Conservation (phyloP, 2,797 vertebrate species). For the Catamblyrhynchus diadema region DNA sequence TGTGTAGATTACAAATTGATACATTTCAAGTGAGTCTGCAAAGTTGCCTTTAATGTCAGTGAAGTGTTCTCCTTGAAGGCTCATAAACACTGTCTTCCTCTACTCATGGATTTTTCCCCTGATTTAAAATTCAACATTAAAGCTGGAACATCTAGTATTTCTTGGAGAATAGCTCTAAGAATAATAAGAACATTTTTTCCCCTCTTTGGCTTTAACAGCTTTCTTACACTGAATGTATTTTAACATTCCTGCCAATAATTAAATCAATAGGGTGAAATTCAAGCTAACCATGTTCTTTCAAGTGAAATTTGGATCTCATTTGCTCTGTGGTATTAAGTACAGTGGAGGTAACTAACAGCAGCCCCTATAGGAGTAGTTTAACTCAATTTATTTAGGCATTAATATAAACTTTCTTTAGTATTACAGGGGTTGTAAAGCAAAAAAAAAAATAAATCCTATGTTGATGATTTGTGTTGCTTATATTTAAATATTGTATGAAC, state of each 20-base stretch:
- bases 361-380: background rate
- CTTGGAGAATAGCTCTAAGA: slow-evolving; percentile 25
- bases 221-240: slow-evolving; percentile 39
- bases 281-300: slow-evolving; percentile 14
- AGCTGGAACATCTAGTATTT: slow-evolving; percentile 10
- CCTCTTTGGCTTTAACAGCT: background rate
- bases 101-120: background rate
- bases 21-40: background rate
- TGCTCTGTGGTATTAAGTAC: background rate
- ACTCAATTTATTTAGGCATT: slow-evolving; percentile 1
- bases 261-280: slow-evolving; percentile 35
- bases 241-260: slow-evolving; percentile 27
- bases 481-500: background rate
- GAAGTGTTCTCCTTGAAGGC: slow-evolving; percentile 7
- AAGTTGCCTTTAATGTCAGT: slow-evolving; percentile 14
- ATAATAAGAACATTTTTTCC: background rate
- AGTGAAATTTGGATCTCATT: slow-evolving; percentile 21
- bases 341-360: slow-evolving; percentile 28
- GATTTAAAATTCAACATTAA: background rate
- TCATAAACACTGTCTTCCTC: background rate
- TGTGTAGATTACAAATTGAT: slow-evolving; percentile 19
- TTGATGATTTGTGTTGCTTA: background rate
- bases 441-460: background rate
- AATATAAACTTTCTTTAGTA: background rate
- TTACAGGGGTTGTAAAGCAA: background rate